A percentile compares a stretch with the other conserved stretches of the same genome.
Evolutionary conservation across 2,797 vertebrate species (phyloP).

Genomic region (Syncerus caffer): DNA sequence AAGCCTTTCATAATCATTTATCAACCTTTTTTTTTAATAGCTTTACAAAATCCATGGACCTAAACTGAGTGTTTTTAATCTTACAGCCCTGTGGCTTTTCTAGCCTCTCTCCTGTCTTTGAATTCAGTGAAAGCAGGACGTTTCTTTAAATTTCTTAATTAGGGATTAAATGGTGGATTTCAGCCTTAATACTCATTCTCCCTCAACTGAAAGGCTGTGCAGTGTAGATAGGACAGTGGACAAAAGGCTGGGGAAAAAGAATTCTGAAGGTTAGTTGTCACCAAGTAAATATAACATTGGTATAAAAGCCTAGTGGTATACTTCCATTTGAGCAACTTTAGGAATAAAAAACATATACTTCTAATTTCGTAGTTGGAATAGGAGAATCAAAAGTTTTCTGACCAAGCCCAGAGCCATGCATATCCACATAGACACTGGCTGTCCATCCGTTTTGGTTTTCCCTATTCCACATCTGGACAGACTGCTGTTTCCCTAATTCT

Average conservation of each 20-base stretch:
- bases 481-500: background rate
- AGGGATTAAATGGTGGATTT: background rate
- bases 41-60: background rate
- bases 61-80: background rate
- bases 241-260: background rate
- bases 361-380: background rate
- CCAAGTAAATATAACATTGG: background rate
- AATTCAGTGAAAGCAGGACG: background rate
- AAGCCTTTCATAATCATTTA: background rate
- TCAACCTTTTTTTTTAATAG: background rate
- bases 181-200: background rate
- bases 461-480: fast-evolving
- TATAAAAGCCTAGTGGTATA: background rate
- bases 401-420: background rate
- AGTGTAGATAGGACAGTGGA: background rate
- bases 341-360: background rate
- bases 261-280: background rate
- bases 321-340: background rate
- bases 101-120: background rate
- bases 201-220: background rate
- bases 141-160: background rate
- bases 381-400: background rate
- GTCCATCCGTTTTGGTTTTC: background rate
- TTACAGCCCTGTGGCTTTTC: background rate
- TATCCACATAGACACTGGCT: background rate